Evolutionary conservation across 92 coral and sea anemone genomes (phyloP).

Genomic region (Heteractis magnifica): DNA sequence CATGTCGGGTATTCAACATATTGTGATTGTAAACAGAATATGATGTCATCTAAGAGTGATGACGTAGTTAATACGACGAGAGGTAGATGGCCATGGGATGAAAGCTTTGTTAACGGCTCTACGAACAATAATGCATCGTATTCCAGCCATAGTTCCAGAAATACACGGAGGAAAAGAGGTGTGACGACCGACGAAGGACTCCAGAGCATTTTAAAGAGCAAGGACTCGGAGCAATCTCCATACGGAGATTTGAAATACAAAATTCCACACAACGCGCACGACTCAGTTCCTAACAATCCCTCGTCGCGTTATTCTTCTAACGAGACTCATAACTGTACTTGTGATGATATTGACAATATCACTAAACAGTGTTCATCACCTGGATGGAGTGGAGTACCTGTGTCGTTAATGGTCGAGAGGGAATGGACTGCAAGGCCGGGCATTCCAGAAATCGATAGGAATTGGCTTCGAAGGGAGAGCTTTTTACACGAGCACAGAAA

Average conservation of each 20-base stretch:
- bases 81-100: background rate
- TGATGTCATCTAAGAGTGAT: background rate
- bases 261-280: background rate
- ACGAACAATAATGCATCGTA: background rate
- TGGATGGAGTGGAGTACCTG: slow-evolving; percentile 7
- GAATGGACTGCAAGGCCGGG: slow-evolving; percentile 5
- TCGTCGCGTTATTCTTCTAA: background rate
- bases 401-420: background rate
- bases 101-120: background rate
- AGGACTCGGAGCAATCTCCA: background rate
- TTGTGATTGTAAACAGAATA: background rate
- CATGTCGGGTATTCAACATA: background rate
- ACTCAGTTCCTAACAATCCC: background rate
- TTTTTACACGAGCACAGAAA: background rate
- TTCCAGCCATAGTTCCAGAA: background rate
- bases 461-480: background rate
- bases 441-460: background rate
- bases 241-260: background rate
- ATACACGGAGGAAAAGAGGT: background rate
- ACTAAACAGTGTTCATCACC: background rate
- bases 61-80: background rate
- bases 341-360: background rate
- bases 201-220: background rate
- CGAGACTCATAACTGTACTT: background rate
- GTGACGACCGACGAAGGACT: background rate